These are phyloP conservation scores for Eubucco bourcierii DNA, from an alignment of 2,113 vertebrate genomes.

Conservation along the genomic window DNA sequence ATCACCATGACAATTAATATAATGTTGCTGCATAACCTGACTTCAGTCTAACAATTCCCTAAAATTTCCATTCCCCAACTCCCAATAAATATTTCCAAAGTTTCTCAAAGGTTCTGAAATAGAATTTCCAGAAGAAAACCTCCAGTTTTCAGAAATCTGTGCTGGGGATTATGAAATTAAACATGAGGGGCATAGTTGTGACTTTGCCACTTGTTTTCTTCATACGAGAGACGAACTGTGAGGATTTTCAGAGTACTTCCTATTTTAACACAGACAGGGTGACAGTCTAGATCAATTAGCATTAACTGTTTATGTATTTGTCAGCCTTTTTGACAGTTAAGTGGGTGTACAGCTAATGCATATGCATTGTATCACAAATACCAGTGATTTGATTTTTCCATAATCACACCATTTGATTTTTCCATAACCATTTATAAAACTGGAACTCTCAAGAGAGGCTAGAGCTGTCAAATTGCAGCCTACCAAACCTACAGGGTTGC, in stretches of 20 bases:
- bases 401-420: not conserved
- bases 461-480: not conserved
- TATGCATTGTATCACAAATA: not conserved
- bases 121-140: not conserved
- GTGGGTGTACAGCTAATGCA: not conserved
- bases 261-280: not conserved
- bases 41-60: not conserved
- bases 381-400: conserved; percentile 8
- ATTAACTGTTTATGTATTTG: not conserved
- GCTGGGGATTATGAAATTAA: not conserved
- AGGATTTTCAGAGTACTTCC: not conserved
- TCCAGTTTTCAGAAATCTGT: not conserved
- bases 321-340: not conserved
- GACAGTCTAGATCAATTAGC: not conserved
- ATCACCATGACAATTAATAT: not conserved
- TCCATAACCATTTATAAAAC: not conserved
- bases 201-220: not conserved
- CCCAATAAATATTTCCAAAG: not conserved
- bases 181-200: not conserved
- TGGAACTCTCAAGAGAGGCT: not conserved
- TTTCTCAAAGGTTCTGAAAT: not conserved
- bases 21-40: not conserved
- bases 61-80: fast-evolving
- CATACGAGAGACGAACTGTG: not conserved
- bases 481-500: not conserved